A percentile compares a stretch with the other conserved stretches of the same genome.
Evolutionary conservation across 2,113 vertebrate genomes (phyloP).

Genomic region (Otocyon megalotis): DNA sequence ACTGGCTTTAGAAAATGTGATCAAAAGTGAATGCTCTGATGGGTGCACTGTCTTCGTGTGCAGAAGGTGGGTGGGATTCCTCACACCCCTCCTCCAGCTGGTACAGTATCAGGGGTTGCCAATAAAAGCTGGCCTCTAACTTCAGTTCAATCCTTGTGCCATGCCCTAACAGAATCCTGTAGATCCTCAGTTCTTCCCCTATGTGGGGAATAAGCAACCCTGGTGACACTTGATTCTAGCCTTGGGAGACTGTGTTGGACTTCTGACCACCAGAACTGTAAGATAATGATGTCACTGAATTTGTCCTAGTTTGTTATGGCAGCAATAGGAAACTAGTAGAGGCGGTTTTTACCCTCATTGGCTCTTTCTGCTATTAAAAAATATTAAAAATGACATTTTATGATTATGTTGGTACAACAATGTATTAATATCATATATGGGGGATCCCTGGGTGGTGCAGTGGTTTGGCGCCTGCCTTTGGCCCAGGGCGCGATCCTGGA

Average conservation of each 20-base stretch:
- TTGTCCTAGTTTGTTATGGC: neutral
- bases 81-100: neutral
- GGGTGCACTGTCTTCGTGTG: neutral
- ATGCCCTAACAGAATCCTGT: neutral
- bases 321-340: neutral
- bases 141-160: no score
- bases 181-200: neutral
- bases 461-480: no score
- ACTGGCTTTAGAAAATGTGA: neutral
- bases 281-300: neutral
- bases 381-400: neutral
- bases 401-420: neutral
- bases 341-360: neutral
- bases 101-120: neutral
- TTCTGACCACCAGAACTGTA: neutral
- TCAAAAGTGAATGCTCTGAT: neutral
- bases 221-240: neutral
- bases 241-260: neutral
- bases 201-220: neutral
- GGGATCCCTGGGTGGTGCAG: no score
- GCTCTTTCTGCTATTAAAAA: slow-evolving; percentile 31
- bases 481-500: no score
- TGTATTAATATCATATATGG: neutral
- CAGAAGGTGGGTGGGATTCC: neutral
- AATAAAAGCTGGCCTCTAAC: neutral